Percentiles rank a stretch among this genome's conserved stretches.
Conservation (phyloP, 2,888 invertebrate species). For the Dioctria rufipes region DNA sequence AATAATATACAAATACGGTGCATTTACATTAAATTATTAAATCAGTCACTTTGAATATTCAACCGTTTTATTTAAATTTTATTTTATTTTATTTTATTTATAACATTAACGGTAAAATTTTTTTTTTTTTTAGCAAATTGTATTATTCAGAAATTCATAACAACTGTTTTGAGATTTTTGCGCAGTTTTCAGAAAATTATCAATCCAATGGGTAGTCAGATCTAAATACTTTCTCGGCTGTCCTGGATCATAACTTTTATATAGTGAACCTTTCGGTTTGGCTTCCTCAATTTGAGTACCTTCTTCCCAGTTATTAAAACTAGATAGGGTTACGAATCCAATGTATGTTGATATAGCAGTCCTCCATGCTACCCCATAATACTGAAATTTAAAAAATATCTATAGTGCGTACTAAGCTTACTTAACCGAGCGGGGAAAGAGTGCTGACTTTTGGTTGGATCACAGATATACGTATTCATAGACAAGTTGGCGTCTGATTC, state of each 20-base stretch:
- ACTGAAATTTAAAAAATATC: slow-evolving; percentile 64
- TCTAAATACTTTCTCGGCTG: slow-evolving; percentile 77
- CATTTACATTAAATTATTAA: too few relatives aligned
- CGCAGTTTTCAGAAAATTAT: slow-evolving; percentile 72
- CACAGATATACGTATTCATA: too few relatives aligned
- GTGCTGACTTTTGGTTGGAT: too few relatives aligned
- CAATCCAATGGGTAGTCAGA: slow-evolving; percentile 76
- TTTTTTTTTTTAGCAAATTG: slow-evolving; percentile 67
- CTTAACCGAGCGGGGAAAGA: too few relatives aligned
- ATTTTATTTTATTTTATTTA: too few relatives aligned
- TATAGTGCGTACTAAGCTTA: too few relatives aligned
- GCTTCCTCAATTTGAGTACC: slow-evolving; percentile 83
- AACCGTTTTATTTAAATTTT: too few relatives aligned
- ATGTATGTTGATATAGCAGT: slow-evolving; percentile 75
- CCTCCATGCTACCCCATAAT: slow-evolving; percentile 78
- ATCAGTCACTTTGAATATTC: too few relatives aligned
- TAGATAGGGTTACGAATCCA: slow-evolving; percentile 77
- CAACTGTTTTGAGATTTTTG: slow-evolving; percentile 67
- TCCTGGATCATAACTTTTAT: slow-evolving; percentile 74
- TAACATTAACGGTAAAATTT: too few relatives aligned
- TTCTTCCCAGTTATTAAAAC: slow-evolving; percentile 84
- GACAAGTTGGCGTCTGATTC: too few relatives aligned
- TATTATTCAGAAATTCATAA: slow-evolving; percentile 70
- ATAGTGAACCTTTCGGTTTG: slow-evolving; percentile 69
- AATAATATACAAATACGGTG: too few relatives aligned